These are phyloP conservation scores for Hirundichthys speculiger DNA, from an alignment of 2,113 vertebrate species.

Conservation along the genomic window DNA sequence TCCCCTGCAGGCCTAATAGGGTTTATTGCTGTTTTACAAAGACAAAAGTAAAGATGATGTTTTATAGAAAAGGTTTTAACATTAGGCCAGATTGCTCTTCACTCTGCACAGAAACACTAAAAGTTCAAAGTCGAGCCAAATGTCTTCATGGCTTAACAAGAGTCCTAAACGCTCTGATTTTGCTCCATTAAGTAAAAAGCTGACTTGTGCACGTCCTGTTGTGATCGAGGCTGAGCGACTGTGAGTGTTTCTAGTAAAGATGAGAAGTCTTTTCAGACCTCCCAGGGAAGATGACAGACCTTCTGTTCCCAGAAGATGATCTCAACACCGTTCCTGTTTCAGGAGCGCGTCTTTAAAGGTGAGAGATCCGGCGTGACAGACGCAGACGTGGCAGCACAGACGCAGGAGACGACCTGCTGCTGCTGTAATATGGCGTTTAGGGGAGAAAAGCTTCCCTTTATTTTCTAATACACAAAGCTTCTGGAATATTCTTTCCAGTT, in stretches of 20 bases:
- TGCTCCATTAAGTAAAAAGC: not conserved
- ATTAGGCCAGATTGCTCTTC: not conserved
- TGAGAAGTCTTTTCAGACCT: not conserved
- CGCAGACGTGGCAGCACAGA: conserved; percentile 6
- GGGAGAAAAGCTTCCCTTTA: not conserved
- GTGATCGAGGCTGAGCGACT: no score
- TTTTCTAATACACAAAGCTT: not conserved
- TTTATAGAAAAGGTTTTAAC: not conserved
- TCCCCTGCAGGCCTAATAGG: not conserved
- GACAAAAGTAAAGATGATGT: not conserved
- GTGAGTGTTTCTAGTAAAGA: no score
- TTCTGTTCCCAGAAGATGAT: conserved; percentile 6
- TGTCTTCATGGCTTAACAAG: not conserved
- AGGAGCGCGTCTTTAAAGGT: no score
- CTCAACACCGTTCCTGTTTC: not conserved
- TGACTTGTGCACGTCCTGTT: no score
- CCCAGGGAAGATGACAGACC: not conserved
- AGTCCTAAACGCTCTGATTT: not conserved
- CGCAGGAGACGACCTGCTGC: not conserved
- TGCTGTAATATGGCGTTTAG: not conserved
- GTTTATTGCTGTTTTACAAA: not conserved
- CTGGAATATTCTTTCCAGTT: not conserved
- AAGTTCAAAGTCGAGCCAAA: not conserved
- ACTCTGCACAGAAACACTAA: not conserved
- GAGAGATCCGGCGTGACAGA: no score